Evolutionary conservation across 2,888 invertebrate genomes (phyloP).

Genomic region (Ophion ellenae): DNA sequence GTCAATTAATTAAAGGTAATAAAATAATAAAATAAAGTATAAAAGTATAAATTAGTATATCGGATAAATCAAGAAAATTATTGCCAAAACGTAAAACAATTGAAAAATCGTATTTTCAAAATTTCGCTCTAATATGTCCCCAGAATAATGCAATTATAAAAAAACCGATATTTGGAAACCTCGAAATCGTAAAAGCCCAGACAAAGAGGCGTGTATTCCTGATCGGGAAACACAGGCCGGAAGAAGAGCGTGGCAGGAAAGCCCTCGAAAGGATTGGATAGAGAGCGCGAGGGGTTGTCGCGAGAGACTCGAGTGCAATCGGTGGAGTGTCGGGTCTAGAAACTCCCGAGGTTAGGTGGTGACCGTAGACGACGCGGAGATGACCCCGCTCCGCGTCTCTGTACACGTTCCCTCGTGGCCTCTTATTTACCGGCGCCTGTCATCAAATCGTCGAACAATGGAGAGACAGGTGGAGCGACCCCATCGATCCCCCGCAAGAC

Average conservation of each 20-base stretch:
- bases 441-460: constrained; percentile 67
- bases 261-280: constrained; percentile 58
- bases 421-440: constrained; percentile 65
- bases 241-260: background rate
- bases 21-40: too few relatives aligned
- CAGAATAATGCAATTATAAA: background rate
- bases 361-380: constrained; percentile 52
- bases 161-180: background rate
- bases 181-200: background rate
- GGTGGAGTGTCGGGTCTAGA: constrained; percentile 64
- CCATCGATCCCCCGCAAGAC: constrained; percentile 58
- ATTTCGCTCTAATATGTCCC: background rate
- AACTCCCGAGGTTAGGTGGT: constrained; percentile 62
- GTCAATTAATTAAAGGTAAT: too few relatives aligned
- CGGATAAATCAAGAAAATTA: too few relatives aligned
- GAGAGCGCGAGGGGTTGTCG: constrained; percentile 4
- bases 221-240: background rate
- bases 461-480: constrained; percentile 53
- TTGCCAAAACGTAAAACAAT: too few relatives aligned
- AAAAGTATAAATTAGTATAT: too few relatives aligned
- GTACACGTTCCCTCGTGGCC: constrained; percentile 54
- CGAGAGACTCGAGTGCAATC: constrained; percentile 61
- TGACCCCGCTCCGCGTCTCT: constrained; percentile 50
- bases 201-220: constrained; percentile 6
- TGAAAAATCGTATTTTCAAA: background rate